Conservation (phyloP, 1,140 invertebrate species). For the Lepidurus apus region DNA sequence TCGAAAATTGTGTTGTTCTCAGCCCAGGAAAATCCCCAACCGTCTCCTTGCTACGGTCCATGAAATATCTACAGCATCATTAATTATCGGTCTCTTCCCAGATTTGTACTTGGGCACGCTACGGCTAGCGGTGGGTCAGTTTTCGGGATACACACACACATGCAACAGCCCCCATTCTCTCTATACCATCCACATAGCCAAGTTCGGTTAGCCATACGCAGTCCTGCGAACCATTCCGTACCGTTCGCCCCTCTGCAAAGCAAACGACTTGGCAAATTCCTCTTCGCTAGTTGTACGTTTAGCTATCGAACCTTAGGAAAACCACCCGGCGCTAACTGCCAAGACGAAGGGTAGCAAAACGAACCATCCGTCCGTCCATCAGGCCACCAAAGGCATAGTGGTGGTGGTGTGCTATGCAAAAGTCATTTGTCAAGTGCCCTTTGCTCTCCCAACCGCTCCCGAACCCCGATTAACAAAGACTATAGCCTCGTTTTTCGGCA, state of each 20-base stretch:
- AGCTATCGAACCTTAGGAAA: slow-evolving; percentile 5
- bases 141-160: not conserved
- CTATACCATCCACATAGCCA: not conserved
- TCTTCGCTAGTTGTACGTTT: not conserved
- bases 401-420: not conserved
- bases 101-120: not conserved
- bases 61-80: not conserved
- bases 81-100: slow-evolving; percentile 17
- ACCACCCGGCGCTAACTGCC: slow-evolving; percentile 10
- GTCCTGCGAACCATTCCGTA: not conserved
- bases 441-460: not conserved
- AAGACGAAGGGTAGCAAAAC: not conserved
- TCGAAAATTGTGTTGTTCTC: not conserved
- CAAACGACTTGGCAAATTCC: slow-evolving; percentile 21
- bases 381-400: not conserved
- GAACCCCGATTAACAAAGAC: slow-evolving; percentile 1
- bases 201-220: not conserved
- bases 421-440: slow-evolving; percentile 12
- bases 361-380: not conserved
- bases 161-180: not conserved
- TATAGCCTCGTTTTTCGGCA: slow-evolving; percentile 4
- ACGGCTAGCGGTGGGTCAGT: not conserved
- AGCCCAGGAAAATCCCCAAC: not conserved
- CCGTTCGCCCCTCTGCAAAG: not conserved
- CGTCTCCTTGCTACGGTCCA: not conserved